Base-by-base conservation (phyloP, 2,888 invertebrate genomes). In the Cetonia aurata region DNA sequence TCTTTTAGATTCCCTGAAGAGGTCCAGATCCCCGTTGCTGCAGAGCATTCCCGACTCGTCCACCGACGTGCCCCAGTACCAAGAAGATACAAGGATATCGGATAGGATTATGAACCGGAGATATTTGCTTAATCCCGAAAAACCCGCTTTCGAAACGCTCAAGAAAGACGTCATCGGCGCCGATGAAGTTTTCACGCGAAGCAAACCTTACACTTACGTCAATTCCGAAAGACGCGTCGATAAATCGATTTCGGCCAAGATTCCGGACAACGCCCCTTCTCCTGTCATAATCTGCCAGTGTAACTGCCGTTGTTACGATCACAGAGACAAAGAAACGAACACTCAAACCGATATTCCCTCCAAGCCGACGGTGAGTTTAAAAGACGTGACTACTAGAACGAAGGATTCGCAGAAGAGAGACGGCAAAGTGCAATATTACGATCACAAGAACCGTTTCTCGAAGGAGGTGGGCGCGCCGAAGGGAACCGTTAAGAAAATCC, bases 371-470 rank as follows among this genome's bases (percentile, higher is more conserved):
- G 70, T 79, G 6, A 74, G 66, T 42, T 70, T 78, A 67, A 68
- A 56, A 41, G 31, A 37, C 13, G 17, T 42, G 12, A 15, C 48
- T n/a, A n/a, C n/a, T 6, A 59, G 42, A 53, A n/a, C 37, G n/a
- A 50, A 57, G 31, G 17, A 55, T 13, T n/a, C 13, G 2, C 13
- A 59, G 25, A 41, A 42, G 6, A 50, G 48, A 1, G 33, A 50
- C 6, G 48, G 48, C 62, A 80, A 75, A 78, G 86, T 87, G 0
- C 83, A 85, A 72, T 86, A 84, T 75, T 87, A 86, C 73, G 87
- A 88, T 77, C 86, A 86, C 73, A 80, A 82, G 33, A 87, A 86
- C 73, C 85, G 86, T 74, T 86, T 84, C 76, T 59, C 77, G 2
- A 83, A 83, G 42, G 77, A 81, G n/a, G 84, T 84, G 70, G 73